A percentile compares a stretch with the other conserved stretches of the same genome.
Evolutionary conservation across 2,888 invertebrate genomes (phyloP).

Genomic region (Xylota segnis): DNA sequence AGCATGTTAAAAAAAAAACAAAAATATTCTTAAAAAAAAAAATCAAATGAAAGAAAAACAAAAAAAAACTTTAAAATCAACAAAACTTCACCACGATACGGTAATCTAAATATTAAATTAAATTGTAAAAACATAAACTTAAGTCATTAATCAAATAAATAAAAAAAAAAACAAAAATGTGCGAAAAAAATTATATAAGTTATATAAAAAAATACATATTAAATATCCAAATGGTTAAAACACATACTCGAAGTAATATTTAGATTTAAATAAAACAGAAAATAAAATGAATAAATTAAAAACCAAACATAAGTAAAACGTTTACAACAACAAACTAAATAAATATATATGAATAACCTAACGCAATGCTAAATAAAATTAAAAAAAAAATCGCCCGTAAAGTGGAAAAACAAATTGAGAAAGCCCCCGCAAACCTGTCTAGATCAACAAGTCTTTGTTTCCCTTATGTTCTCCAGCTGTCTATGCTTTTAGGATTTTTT

Average conservation of each 20-base stretch:
- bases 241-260: conserved; percentile 68
- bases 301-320: conserved; percentile 80
- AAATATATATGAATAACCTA: conserved; percentile 35
- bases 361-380: conserved; percentile 43
- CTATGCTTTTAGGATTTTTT: conserved; percentile 39
- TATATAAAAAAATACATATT: conserved; percentile 65
- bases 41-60: conserved; percentile 5
- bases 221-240: conserved; percentile 67
- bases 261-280: conserved; percentile 66
- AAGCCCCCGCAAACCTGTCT: conserved; percentile 38
- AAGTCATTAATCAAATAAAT: conserved; percentile 77
- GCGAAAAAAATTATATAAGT: conserved; percentile 64
- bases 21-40: conserved; percentile 3
- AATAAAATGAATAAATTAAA: conserved; percentile 78
- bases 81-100: conserved; percentile 68
- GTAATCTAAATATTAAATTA: conserved; percentile 63
- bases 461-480: conserved; percentile 38
- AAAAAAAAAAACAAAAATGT: conserved; percentile 78
- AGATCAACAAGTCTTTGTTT: conserved; percentile 22
- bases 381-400: conserved; percentile 59
- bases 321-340: conserved; percentile 77
- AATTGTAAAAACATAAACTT: conserved; percentile 56
- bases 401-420: conserved; percentile 47
- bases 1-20: conserved; percentile 37
- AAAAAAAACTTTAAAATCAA: conserved; percentile 44